Evolutionary conservation across 1,140 invertebrate species (phyloP).

Genomic region (Microplitis mediator): DNA sequence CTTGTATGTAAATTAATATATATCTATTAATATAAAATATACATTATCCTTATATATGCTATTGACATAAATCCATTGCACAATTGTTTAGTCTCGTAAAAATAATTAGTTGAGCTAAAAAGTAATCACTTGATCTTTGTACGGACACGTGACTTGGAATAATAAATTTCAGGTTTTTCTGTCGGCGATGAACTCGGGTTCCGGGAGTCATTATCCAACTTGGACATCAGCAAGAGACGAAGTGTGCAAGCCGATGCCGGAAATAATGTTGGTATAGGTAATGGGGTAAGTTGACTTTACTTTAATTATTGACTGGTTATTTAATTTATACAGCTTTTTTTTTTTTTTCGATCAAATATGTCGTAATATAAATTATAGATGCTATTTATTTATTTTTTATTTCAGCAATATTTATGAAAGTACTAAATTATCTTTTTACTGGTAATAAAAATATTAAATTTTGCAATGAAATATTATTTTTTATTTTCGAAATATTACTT

Average conservation of each 20-base stretch:
- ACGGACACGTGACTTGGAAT: too few species aligned
- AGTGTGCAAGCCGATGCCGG: slow-evolving; percentile 61
- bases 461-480: background rate
- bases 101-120: too few species aligned
- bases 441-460: too few species aligned
- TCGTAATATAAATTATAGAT: background rate
- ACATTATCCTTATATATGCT: background rate
- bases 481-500: background rate
- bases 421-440: too few species aligned
- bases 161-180: slow-evolving; percentile 72
- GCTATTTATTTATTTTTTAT: too few species aligned
- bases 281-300: slow-evolving; percentile 8
- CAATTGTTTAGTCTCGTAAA: background rate
- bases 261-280: slow-evolving; percentile 29
- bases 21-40: background rate
- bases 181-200: slow-evolving; percentile 84
- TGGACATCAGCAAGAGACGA: slow-evolving; percentile 71
- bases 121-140: too few species aligned
- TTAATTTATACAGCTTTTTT: background rate
- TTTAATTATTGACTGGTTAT: background rate
- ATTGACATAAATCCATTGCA: background rate
- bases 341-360: background rate
- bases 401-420: too few species aligned
- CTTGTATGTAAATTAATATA: background rate
- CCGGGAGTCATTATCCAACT: slow-evolving; percentile 75